Evolutionary conservation across 1,140 invertebrate species (phyloP).

Genomic region (Coenobita brevimanus): DNA sequence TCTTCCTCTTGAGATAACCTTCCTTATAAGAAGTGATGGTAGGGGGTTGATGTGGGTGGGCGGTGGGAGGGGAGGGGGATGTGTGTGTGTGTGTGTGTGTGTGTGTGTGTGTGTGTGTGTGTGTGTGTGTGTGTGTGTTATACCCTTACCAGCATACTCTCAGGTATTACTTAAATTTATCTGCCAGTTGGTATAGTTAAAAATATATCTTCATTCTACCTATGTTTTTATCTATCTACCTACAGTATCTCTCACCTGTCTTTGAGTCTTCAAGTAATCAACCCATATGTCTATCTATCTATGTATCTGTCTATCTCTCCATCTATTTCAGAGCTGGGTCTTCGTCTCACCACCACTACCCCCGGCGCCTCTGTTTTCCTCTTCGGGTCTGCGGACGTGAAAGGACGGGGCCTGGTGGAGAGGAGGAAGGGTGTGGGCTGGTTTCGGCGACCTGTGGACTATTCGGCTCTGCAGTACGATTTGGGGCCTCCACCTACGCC

Average conservation of each 20-base stretch:
- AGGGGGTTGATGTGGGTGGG: no score
- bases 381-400: constrained; percentile 30
- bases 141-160: no score
- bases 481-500: neutral
- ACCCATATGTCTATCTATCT: no score
- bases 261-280: no score
- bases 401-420: constrained; percentile 25
- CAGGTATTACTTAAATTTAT: no score
- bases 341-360: constrained; percentile 52
- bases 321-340: constrained; percentile 56
- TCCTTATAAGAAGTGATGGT: no score
- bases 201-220: no score
- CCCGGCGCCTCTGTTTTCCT: constrained; percentile 6
- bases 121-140: neutral
- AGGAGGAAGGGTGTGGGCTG: constrained; percentile 34
- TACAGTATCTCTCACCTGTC: no score
- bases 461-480: neutral
- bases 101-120: neutral
- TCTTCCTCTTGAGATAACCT: no score
- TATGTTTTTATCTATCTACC: no score
- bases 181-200: no score
- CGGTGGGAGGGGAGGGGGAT: neutral
- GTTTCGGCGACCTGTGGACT: constrained; percentile 20
- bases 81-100: neutral
- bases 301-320: no score